These are phyloP conservation scores for Lamproptera curius DNA, from an alignment of 2,888 invertebrate genomes.

Conservation along the genomic window DNA sequence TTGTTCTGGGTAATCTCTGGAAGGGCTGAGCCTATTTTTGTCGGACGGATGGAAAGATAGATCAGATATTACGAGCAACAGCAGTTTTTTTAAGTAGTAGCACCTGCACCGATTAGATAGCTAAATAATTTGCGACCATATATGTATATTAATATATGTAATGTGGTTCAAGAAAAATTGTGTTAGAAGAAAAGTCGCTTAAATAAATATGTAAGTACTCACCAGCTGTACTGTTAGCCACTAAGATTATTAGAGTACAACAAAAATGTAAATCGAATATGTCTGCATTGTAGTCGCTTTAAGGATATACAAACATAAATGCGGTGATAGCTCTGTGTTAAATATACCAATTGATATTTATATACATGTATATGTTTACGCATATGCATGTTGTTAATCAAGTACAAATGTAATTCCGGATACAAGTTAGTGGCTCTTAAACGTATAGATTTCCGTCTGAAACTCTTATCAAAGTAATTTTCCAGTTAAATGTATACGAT, in stretches of 20 bases:
- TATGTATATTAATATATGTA: too few species aligned
- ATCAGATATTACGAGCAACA: too few species aligned
- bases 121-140: too few species aligned
- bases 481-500: too few species aligned
- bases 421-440: neutral
- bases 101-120: too few species aligned
- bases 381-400: neutral
- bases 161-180: too few species aligned
- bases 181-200: too few species aligned
- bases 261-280: slow-evolving; percentile 3
- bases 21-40: too few species aligned
- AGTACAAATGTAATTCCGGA: neutral
- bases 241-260: slow-evolving; percentile 1
- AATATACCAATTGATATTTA: neutral
- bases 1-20: too few species aligned
- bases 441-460: slow-evolving; percentile 1
- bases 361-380: neutral
- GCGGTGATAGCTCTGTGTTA: neutral
- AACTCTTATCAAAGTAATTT: neutral
- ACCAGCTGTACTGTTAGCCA: slow-evolving; percentile 5
- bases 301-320: neutral
- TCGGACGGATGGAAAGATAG: too few species aligned
- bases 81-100: too few species aligned
- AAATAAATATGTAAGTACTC: too few species aligned
- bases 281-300: slow-evolving; percentile 7